Evolutionary conservation across 2,888 invertebrate species (phyloP).

Genomic region (Polymixis flavicincta): DNA sequence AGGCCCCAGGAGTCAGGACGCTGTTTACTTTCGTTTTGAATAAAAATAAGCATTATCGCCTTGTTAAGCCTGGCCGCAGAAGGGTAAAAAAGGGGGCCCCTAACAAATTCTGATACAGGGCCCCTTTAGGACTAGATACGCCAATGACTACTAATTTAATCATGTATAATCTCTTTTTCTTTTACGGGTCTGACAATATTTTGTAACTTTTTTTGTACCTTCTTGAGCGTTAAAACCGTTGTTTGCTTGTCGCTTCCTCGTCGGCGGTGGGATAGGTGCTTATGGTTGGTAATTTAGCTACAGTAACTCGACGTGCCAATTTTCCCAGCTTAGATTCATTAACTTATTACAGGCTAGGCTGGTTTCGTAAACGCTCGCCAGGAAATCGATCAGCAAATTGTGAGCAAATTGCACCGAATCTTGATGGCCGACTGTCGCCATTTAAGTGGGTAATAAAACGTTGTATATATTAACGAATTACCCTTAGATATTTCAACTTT

Average conservation of each 20-base stretch:
- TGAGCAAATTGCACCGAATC: constrained; percentile 69
- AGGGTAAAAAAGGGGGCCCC: no score
- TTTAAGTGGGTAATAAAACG: constrained; percentile 45
- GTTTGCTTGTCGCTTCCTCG: neutral
- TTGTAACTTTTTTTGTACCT: neutral
- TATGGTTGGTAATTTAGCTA: constrained; percentile 66
- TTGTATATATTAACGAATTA: constrained; percentile 9
- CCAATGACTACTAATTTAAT: no score
- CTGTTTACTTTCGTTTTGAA: no score
- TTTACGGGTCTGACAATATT: neutral
- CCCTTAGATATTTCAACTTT: neutral
- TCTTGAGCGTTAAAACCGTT: neutral
- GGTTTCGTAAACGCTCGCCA: constrained; percentile 72
- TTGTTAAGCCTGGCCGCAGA: no score
- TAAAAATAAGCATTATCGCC: no score
- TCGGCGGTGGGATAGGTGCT: neutral
- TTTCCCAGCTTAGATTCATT: constrained; percentile 70
- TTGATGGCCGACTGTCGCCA: constrained; percentile 35
- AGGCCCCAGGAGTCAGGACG: no score
- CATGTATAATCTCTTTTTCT: neutral
- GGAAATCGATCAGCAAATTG: constrained; percentile 63
- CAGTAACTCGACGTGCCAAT: constrained; percentile 59
- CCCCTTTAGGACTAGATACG: no score
- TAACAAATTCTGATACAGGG: no score
- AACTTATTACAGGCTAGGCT: constrained; percentile 66